Evolutionary conservation across 2,797 vertebrate species (phyloP).

Genomic region (Coccyzus lansbergi): DNA sequence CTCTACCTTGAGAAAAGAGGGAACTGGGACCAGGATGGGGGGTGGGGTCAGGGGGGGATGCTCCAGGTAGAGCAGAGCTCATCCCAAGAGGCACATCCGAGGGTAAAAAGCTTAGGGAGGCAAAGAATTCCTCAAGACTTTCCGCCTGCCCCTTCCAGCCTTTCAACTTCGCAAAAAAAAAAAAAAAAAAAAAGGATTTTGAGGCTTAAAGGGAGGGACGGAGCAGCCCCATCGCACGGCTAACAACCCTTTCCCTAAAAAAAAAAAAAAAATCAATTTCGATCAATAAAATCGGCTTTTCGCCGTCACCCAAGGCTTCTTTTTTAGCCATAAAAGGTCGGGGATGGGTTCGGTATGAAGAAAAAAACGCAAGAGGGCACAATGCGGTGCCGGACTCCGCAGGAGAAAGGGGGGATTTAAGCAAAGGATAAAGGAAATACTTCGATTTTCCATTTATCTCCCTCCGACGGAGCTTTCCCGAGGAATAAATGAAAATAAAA

Average conservation of each 20-base stretch:
- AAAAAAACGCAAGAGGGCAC: slow-evolving; percentile 70
- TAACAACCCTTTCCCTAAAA: background rate
- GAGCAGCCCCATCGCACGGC: background rate
- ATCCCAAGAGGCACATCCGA: background rate
- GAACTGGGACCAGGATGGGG: background rate
- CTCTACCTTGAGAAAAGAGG: background rate
- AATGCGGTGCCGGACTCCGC: background rate
- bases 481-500: rapidly evolving
- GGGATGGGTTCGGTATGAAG: background rate
- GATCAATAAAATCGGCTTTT: slow-evolving; percentile 38
- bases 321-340: slow-evolving; percentile 7
- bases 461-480: background rate
- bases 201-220: rapidly evolving
- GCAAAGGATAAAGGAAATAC: background rate
- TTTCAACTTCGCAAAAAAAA: background rate
- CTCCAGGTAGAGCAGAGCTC: background rate
- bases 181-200: background rate
- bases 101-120: background rate
- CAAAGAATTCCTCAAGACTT: background rate
- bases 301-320: background rate
- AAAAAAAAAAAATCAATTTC: background rate
- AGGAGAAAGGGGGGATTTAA: background rate
- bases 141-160: rapidly evolving
- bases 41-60: background rate
- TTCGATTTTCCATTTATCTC: slow-evolving; percentile 14